Percentiles rank a stretch among this genome's conserved stretches.
phyloP scores from a whole-genome alignment of 2,797 vertebrate species.

The Poecilia gillii region DNA sequence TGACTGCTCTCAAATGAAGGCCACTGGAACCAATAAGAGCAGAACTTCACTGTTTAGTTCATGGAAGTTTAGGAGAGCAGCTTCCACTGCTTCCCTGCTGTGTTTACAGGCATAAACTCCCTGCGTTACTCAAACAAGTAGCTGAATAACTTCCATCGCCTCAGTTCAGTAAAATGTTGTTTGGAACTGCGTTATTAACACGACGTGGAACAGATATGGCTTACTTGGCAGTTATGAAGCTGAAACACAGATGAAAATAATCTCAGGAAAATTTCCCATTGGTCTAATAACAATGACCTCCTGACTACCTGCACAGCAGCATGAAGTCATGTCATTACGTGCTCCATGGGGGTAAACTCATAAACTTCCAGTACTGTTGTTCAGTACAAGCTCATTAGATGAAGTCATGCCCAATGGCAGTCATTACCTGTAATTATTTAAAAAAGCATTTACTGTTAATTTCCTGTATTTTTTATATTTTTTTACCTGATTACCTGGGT shows the following conservation, averaged over 20 bases:
- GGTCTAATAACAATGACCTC: background rate
- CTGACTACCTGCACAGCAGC: background rate
- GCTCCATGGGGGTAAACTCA: background rate
- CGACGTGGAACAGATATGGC: background rate
- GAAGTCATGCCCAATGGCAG: slow-evolving; percentile 2
- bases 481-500: background rate
- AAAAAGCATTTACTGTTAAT: background rate
- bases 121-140: background rate
- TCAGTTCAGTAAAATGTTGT: background rate
- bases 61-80: background rate
- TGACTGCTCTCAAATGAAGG: too few relatives aligned
- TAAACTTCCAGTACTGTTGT: background rate
- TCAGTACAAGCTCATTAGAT: background rate
- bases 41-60: background rate
- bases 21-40: too few relatives aligned
- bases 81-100: background rate
- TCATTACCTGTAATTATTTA: slow-evolving; percentile 1
- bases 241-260: background rate
- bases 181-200: background rate
- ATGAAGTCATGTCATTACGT: background rate
- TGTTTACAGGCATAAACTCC: background rate
- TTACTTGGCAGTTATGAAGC: background rate
- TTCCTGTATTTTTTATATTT: background rate
- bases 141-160: background rate
- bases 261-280: background rate